phyloP scores from a whole-genome alignment of 2,113 vertebrate species.

The Nothobranchius furzeri region DNA sequence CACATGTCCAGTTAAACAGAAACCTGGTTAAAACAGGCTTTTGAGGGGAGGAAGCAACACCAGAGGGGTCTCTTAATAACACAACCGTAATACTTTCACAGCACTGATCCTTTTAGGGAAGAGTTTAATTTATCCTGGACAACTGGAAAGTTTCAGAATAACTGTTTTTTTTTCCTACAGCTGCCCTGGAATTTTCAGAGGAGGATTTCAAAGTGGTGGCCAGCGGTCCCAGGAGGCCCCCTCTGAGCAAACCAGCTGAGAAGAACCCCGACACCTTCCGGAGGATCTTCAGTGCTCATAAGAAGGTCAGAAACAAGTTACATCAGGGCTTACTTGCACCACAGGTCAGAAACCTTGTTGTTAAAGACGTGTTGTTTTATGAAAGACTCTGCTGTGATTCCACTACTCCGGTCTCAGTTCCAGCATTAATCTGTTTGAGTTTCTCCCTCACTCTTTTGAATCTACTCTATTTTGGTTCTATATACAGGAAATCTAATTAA shows the following conservation, averaged over 20 bases:
- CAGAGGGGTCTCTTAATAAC: not conserved
- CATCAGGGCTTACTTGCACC: not conserved
- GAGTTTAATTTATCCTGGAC: no score
- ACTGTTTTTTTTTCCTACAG: slow-evolving; percentile 36
- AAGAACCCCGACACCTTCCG: slow-evolving; percentile 91
- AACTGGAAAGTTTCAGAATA: no score
- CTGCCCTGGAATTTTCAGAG: slow-evolving; percentile 84
- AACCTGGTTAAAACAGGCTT: not conserved
- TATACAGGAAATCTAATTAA: no score
- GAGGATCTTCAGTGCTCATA: slow-evolving; percentile 98
- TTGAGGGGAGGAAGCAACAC: not conserved
- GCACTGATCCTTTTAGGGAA: no score
- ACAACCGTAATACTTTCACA: no score
- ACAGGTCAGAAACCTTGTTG: not conserved
- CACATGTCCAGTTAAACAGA: no score
- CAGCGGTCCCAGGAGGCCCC: slow-evolving; percentile 82
- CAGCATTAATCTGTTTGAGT: no score
- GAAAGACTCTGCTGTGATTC: no score
- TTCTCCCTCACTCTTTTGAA: no score
- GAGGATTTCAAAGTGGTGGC: slow-evolving; percentile 79
- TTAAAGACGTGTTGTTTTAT: no score
- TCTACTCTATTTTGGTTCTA: no score
- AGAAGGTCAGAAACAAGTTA: slow-evolving; percentile 83
- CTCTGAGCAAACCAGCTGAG: slow-evolving; percentile 82
- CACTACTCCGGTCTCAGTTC: no score